These are phyloP conservation scores for Lepus timidus DNA, from an alignment of 2,113 vertebrate species.

Conservation along the genomic window DNA sequence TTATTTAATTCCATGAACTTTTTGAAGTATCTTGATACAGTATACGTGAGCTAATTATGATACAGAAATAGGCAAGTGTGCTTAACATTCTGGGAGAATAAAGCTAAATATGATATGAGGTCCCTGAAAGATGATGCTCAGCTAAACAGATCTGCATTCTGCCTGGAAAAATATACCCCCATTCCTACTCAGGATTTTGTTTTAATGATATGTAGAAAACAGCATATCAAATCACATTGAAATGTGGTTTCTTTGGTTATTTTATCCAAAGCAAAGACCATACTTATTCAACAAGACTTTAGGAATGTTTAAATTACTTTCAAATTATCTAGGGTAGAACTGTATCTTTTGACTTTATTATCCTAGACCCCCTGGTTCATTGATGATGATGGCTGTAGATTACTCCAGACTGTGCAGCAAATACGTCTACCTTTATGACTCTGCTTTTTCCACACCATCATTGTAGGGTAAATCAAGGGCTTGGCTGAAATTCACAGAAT, in stretches of 20 bases:
- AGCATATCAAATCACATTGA: slow-evolving; percentile 42
- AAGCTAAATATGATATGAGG: neutral
- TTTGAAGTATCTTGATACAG: too few relatives aligned
- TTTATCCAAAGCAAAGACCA: neutral
- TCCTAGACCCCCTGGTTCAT: neutral
- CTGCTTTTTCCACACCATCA: neutral
- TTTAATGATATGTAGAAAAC: slow-evolving; percentile 59
- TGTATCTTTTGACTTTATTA: neutral
- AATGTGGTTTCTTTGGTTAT: slow-evolving; percentile 48
- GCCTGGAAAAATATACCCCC: neutral
- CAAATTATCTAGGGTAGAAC: neutral
- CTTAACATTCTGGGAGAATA: neutral
- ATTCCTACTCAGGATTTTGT: slow-evolving; percentile 13
- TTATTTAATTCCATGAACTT: too few relatives aligned
- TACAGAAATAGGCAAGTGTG: neutral
- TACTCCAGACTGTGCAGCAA: neutral
- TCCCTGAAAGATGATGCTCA: neutral
- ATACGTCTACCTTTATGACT: neutral
- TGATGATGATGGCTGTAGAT: neutral
- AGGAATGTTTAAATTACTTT: neutral
- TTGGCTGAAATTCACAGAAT: neutral
- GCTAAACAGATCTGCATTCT: slow-evolving; percentile 1
- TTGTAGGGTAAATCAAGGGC: neutral
- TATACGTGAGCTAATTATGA: neutral
- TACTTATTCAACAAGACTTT: neutral